phyloP scores from a whole-genome alignment of 2,888 invertebrate species.

The Caenorhabditis angaria region DNA sequence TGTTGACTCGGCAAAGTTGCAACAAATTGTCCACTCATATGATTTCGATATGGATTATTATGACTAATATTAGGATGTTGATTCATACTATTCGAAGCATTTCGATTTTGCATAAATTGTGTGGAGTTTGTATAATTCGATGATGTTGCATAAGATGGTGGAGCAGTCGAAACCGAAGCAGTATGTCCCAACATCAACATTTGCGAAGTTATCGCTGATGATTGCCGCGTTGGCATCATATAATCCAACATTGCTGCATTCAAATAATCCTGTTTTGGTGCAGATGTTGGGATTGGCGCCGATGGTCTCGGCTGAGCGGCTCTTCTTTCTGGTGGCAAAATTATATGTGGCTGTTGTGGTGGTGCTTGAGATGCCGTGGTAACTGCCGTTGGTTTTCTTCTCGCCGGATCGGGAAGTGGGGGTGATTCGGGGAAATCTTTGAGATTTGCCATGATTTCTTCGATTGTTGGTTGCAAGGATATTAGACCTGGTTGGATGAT shows the following conservation, averaged over 20 bases:
- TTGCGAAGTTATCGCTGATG: slow-evolving; percentile 51
- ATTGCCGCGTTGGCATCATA: slow-evolving; percentile 51
- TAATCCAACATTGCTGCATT: slow-evolving; percentile 28
- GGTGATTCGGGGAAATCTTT: slow-evolving; percentile 35
- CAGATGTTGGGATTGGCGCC: not conserved
- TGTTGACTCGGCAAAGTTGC: slow-evolving; percentile 15
- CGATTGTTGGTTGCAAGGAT: slow-evolving; percentile 86
- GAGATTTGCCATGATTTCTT: slow-evolving; percentile 69
- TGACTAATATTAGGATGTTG: not conserved
- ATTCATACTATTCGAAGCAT: not conserved
- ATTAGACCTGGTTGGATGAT: slow-evolving; percentile 98
- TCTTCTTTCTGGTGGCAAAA: not conserved
- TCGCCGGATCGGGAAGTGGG: slow-evolving; percentile 10
- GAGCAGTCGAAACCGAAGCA: slow-evolving; percentile 21
- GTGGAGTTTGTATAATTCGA: slow-evolving; percentile 25
- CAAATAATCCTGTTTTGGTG: slow-evolving; percentile 36
- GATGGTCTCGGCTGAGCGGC: not conserved
- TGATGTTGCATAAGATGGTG: slow-evolving; percentile 50
- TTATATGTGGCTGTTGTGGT: slow-evolving; percentile 8
- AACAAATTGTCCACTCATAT: slow-evolving; percentile 4
- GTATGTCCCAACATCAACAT: slow-evolving; percentile 50
- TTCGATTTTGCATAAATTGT: slow-evolving; percentile 15
- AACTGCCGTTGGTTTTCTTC: no score
- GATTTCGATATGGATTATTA: not conserved
- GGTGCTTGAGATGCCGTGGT: slow-evolving; percentile 13